These are phyloP conservation scores for Sclerurus mexicanus DNA, from an alignment of 2,113 vertebrate genomes.

Conservation along the genomic window DNA sequence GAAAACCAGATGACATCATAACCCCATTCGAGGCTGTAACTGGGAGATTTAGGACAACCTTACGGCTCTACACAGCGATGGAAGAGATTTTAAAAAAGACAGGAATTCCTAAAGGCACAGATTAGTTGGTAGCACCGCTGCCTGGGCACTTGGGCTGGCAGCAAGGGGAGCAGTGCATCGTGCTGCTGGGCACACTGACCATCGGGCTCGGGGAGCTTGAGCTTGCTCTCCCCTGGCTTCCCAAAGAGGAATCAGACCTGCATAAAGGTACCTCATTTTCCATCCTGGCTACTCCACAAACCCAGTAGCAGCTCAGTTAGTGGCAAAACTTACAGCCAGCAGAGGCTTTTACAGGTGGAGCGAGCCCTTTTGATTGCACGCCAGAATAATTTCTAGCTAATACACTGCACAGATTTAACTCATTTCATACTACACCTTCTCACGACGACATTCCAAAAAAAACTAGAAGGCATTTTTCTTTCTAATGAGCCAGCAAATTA, in stretches of 20 bases:
- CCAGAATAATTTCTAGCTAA: neutral
- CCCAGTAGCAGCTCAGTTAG: neutral
- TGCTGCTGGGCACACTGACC: accelerated
- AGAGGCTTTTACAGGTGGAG: neutral
- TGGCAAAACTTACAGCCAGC: neutral
- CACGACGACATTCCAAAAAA: neutral
- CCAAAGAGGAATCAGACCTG: neutral
- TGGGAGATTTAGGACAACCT: neutral
- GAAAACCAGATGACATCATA: neutral
- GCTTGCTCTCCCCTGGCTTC: neutral
- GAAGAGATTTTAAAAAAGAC: neutral
- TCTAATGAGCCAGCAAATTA: neutral
- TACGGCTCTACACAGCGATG: accelerated
- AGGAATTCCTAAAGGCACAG: neutral
- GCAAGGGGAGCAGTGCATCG: accelerated
- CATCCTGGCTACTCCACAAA: neutral
- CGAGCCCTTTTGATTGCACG: neutral
- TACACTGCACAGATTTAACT: neutral
- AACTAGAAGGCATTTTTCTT: neutral
- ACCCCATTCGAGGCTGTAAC: neutral
- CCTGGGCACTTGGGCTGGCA: accelerated
- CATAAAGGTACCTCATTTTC: neutral
- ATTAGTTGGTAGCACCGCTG: neutral
- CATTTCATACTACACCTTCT: neutral
- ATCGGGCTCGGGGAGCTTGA: accelerated